Evolutionary conservation across 2,888 invertebrate genomes (phyloP).

Genomic region (Hydriomena furcata): DNA sequence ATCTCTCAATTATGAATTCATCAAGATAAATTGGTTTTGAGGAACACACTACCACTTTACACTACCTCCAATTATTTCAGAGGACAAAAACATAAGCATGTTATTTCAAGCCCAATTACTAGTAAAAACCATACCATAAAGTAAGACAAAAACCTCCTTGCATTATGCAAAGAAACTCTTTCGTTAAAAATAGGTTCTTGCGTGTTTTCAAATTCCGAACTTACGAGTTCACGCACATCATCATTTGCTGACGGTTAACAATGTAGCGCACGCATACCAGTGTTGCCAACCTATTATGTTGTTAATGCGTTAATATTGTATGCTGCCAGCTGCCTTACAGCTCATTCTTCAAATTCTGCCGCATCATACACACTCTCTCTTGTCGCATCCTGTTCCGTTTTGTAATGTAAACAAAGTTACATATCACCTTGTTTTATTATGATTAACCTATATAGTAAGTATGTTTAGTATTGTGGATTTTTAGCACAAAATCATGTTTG

Average conservation of each 20-base stretch:
- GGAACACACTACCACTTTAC: background rate
- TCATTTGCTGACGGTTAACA: slow-evolving; percentile 33
- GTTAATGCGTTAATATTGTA: slow-evolving; percentile 47
- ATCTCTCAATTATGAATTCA: slow-evolving; percentile 2
- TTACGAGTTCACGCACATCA: slow-evolving; percentile 30
- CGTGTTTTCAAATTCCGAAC: slow-evolving; percentile 25
- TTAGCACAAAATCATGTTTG: no score
- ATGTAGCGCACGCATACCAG: slow-evolving; percentile 39
- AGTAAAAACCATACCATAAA: no score
- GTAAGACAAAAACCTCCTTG: no score
- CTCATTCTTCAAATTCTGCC: slow-evolving; percentile 42
- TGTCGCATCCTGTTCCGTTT: slow-evolving; percentile 42
- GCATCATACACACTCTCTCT: slow-evolving; percentile 59
- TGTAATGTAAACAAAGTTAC: slow-evolving; percentile 32
- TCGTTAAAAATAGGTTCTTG: slow-evolving; percentile 1
- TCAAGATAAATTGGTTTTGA: background rate
- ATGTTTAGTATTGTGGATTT: no score
- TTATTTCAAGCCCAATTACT: no score
- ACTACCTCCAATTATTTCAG: no score
- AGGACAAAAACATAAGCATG: no score
- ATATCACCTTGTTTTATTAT: background rate
- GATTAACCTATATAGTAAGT: no score
- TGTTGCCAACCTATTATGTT: slow-evolving; percentile 49
- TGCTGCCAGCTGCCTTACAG: slow-evolving; percentile 42
- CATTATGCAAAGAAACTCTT: no score